Base-by-base conservation (phyloP, 2,888 invertebrate genomes). In the Xestia rhomboidea region DNA sequence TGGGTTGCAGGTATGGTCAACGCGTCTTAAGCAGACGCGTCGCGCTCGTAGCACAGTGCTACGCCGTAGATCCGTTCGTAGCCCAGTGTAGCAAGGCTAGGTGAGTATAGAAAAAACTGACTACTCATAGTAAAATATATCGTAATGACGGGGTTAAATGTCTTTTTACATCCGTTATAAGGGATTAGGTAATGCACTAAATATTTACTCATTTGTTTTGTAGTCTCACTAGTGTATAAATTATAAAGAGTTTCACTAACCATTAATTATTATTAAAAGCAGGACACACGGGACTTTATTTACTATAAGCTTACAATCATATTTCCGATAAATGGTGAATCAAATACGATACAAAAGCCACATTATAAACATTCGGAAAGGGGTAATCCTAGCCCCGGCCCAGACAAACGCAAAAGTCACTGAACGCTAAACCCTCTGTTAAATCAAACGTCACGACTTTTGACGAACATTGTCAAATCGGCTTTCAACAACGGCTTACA, bases 21-120 rank as follows among this genome's bases (percentile, higher is more conserved):
- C 34, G 34, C 34, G 34, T 4, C 34, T 34, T 34, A 6, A 41
- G 21, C 5, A 34, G 34, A 54, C 15, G 10, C 18, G 34, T 46
- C 15, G 10, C 18, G 0, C 21, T 49, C 66, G 64, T 80, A 80
- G 73, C 57, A 60, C 4, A 10, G 34, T 34, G 73, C 80, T 80
- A 73, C 77, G 80, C 24, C 46, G 63, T 69, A 79, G 44, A 38
- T 34, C 15, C 11, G 18, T 46, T 3, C 79, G 63, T 79, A 79
- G 79, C 38, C 24, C 13, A 30, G 27, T 38, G 41, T 77, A 63
- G 71, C 62, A 51, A 11, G 1, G 24, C 0, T 15, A n/a, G 34
- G 34, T 30, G 21, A 62, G 57, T n/a, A n/a, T 21, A 46, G n/a
- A 51, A 51, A 44, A 49, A 5, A 21, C 38, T 27, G 41, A 57